Base-by-base conservation (phyloP, 2,888 invertebrate genomes). In the Dasypogon diadema region DNA sequence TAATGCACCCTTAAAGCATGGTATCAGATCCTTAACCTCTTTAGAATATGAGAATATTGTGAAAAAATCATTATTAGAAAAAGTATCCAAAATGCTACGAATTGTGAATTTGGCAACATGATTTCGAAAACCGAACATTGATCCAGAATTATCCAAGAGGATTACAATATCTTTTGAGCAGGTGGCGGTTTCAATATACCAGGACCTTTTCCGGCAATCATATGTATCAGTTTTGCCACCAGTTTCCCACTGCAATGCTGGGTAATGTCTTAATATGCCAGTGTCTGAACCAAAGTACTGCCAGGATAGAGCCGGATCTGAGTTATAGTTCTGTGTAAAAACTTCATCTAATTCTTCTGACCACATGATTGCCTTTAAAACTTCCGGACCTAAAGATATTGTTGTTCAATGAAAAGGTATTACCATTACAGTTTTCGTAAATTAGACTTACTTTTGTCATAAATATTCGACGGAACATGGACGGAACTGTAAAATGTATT, bases 181-280 rank as follows among this genome's bases (percentile, higher is more conserved):
- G 0, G 98, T 97, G 0, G 99, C 97, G 0, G 98, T 98, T 87
- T 98, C 96, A 79, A 99, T 97, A 84, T 97, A 99, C 98, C 98
- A 98, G 51, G 95, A 94, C 76, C 94, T 89, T 55, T 94, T 92
- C 73, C 98, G 90, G 82, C 97, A 98, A 85, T 99, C 99, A 85
- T 96, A 99, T 1, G 93, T 90, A 84, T 97, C 97, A 4, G 88
- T 87, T 76, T 85, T 82, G 78, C 88, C 87, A 55, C 87, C 85
- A 68, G 85, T 82, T 26, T 87, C 87, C 94, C 94, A 94, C 18
- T 90, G 89, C 85, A 92, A 89, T 1, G 92, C 93, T 70, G 99
- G 99, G 87, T 92, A 99, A 83, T 95, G 94, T 5, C 99, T 88
- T 81, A 99, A 89, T 81, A 99, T 93, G 12, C 99, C 99, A 2